Evolutionary conservation across 2,888 invertebrate genomes (phyloP), one percentile per base, ranked within the genome.

Genomic region (Melikaiella ostensackeni): DNA sequence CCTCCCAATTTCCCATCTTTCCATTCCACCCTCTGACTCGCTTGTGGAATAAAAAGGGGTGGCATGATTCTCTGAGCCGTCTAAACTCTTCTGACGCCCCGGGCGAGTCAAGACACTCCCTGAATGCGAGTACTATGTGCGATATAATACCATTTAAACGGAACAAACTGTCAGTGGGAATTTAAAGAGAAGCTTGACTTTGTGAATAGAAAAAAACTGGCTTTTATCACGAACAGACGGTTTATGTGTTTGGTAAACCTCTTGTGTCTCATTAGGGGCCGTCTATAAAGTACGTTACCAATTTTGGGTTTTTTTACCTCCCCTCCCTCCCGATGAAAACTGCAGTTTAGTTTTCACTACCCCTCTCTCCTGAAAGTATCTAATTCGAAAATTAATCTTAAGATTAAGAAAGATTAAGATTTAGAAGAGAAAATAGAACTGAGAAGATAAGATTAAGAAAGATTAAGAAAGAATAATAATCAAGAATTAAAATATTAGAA

Each of bases 1-100:
- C 7, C n/a, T 42, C 42, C 38, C 66, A 57, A 16, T 7, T 33
- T 55, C 9, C 21, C 50, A 55, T 21, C 3, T 21, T 46, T 19
- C 64, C 66, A n/a, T 74, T 33, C n/a, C 76, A 66, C 55, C 61
- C 76, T 74, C 74, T 77, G 42, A 42, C 66, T 66, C 27, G 46
- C 46, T 59, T n/a, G 46, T 66, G 19, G 70, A 70, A 50, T 70
- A 70, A 70, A 70, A 50, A 46, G 16, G 50, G 50, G 70, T 50
- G 30, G 27, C 70, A 50, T 50, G 27, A 46, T 70, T 50, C 46
- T 70, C 70, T 66, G 50, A 50, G 50, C 30, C 50, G 30, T 70
- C 70, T 70, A 70, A 70, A 50, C 70, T 70, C n/a, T 50, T 50
- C 50, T 70, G 70, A 70, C 33, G 70, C 70, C 70, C 50, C 70